phyloP scores from a whole-genome alignment of 2,113 vertebrate genomes.

The Plecotus auritus region DNA sequence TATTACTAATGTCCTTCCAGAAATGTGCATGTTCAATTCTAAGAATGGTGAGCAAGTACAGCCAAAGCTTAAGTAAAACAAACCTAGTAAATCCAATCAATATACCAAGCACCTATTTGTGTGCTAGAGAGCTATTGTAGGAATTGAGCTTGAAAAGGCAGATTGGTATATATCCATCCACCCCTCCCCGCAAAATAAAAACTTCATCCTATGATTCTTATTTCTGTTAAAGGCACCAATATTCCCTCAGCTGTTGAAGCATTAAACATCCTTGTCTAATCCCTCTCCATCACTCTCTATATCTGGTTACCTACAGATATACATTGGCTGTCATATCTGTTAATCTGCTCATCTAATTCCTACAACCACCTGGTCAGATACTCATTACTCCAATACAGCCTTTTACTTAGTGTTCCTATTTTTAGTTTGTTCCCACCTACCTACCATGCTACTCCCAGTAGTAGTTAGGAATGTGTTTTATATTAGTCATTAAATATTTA shows the following conservation, averaged over 20 bases:
- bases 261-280: neutral
- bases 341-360: neutral
- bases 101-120: neutral
- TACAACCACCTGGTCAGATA: neutral
- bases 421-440: neutral
- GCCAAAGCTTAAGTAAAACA: neutral
- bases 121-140: neutral
- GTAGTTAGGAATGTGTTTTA: neutral
- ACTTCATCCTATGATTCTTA: neutral
- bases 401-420: neutral
- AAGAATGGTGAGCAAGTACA: neutral
- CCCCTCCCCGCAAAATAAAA: neutral
- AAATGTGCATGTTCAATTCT: neutral
- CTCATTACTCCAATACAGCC: neutral
- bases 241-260: neutral
- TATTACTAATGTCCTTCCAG: neutral
- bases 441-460: neutral
- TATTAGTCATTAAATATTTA: neutral
- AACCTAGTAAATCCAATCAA: neutral
- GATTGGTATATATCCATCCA: neutral
- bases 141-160: neutral
- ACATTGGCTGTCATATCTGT: neutral
- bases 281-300: neutral
- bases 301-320: neutral
- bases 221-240: neutral